These are phyloP conservation scores for Aplodontia rufa DNA, from an alignment of 2,113 vertebrate genomes.

Conservation along the genomic window DNA sequence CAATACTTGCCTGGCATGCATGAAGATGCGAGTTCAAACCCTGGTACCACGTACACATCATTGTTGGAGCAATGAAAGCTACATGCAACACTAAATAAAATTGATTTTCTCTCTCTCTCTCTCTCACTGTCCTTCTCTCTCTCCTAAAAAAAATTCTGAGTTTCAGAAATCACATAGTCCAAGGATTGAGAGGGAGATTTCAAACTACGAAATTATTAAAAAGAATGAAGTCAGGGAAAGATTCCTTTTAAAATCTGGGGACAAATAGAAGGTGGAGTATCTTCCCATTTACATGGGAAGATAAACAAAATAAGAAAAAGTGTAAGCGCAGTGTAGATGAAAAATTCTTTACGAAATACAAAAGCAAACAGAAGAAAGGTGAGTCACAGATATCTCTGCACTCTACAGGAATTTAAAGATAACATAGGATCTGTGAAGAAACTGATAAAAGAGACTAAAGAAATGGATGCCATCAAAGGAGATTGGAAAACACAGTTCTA, in stretches of 20 bases:
- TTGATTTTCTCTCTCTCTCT: too few relatives aligned
- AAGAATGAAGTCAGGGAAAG: neutral
- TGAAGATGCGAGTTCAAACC: too few relatives aligned
- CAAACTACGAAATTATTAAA: neutral
- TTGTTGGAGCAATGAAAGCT: too few relatives aligned
- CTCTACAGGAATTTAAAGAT: constrained; percentile 18
- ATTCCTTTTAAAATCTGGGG: neutral
- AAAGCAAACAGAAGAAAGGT: neutral
- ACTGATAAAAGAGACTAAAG: neutral
- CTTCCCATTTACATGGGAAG: neutral
- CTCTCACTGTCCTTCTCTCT: too few relatives aligned
- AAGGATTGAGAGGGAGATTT: neutral
- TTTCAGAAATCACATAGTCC: neutral
- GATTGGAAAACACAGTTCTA: neutral
- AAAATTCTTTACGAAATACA: neutral
- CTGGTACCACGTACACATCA: too few relatives aligned
- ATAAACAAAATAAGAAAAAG: neutral
- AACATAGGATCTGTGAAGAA: neutral
- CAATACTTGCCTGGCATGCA: too few relatives aligned
- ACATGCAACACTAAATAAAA: too few relatives aligned
- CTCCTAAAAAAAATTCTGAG: neutral
- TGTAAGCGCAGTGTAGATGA: neutral
- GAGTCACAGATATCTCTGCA: neutral
- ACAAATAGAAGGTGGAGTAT: neutral
- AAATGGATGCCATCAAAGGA: neutral